Evolutionary conservation across 2,797 vertebrate genomes (phyloP).

Genomic region (Pitangus sulphuratus): DNA sequence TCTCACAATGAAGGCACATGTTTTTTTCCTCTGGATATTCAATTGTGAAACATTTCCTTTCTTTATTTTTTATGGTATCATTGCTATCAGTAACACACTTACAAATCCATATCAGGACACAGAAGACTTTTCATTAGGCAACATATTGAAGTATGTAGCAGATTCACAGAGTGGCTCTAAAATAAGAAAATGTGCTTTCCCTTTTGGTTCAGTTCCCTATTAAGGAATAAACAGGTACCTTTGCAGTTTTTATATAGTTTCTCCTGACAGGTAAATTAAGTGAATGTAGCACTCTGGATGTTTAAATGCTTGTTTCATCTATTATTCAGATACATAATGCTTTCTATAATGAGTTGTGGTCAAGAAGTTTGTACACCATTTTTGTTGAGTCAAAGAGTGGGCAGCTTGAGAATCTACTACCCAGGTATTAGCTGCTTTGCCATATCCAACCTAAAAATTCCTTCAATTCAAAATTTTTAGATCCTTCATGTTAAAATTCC

Average conservation of each 20-base stretch:
- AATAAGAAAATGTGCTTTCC: neutral
- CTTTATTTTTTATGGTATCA: constrained; percentile 59
- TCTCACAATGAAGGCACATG: neutral
- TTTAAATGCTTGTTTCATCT: constrained; percentile 22
- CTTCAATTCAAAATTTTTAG: neutral
- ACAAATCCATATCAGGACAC: neutral
- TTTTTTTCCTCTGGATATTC: constrained; percentile 37
- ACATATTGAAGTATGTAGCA: constrained; percentile 23
- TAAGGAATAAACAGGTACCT: neutral
- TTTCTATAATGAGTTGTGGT: neutral
- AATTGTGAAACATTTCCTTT: neutral
- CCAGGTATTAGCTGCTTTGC: neutral
- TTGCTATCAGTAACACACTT: neutral
- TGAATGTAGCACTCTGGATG: neutral
- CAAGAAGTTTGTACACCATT: neutral
- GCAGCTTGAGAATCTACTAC: neutral
- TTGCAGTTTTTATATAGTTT: neutral
- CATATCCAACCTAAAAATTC: neutral
- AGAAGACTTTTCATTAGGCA: constrained; percentile 5
- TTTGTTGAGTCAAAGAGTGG: neutral
- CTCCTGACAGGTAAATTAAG: neutral
- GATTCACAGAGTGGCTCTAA: constrained; percentile 7
- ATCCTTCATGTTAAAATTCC: neutral
- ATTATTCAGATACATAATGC: neutral
- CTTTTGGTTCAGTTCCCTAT: neutral